phyloP scores from a whole-genome alignment of 2,888 invertebrate species.

The Drosophila neutralis region DNA sequence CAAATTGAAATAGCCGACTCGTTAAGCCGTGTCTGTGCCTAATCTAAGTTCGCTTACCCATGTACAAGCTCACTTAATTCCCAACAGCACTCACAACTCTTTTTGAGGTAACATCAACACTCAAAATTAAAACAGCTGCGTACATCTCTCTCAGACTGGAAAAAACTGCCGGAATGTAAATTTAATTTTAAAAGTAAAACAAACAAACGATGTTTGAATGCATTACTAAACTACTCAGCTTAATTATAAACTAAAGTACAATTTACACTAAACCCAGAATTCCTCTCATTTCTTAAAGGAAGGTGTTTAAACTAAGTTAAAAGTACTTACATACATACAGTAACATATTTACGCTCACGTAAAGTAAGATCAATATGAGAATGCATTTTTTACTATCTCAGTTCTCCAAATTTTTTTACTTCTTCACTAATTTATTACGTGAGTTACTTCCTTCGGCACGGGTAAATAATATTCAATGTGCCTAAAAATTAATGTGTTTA shows the following conservation, averaged over 20 bases:
- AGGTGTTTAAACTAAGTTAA: no score
- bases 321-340: no score
- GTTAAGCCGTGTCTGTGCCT: slow-evolving; percentile 53
- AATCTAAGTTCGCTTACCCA: slow-evolving; percentile 36
- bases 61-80: neutral
- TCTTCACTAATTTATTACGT: no score
- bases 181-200: neutral
- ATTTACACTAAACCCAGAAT: neutral
- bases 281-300: neutral
- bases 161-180: neutral
- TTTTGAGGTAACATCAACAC: neutral
- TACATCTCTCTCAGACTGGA: neutral
- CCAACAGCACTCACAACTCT: neutral
- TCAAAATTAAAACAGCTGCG: neutral
- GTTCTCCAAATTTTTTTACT: no score
- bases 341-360: no score
- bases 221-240: neutral
- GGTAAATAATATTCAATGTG: no score
- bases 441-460: no score
- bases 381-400: no score
- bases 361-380: no score
- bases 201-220: neutral
- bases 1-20: slow-evolving; percentile 57
- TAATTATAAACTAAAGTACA: neutral
- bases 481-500: no score